Base-by-base conservation (phyloP, 35 echinoderm and acorn worm species). In the Heliocidaris erythrogramma region DNA sequence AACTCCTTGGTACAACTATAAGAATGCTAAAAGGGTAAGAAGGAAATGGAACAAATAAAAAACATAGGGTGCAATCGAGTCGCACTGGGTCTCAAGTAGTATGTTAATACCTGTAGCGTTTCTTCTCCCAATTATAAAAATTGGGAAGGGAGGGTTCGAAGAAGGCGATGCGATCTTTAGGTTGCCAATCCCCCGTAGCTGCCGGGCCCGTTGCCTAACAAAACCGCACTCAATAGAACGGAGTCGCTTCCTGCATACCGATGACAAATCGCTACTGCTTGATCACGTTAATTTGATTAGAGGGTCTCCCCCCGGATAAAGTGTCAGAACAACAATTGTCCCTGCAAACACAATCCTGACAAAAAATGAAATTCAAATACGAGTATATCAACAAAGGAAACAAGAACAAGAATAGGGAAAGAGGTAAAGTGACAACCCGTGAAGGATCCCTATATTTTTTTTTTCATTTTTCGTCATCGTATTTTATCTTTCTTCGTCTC, bases 211-310 rank as follows among this genome's bases (percentile, higher is more conserved):
- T 48, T 89, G 87, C 32, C 47, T 89, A 94, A 94, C 85, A 94
- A 78, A 78, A 86, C 94, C 91, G 49, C 49, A 30, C 29, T 48
- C 48, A 48, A 92, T 92, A 61, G 14, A 24, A 65, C 30, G 31
- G 78, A 32, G n/a, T 59, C 18, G 88, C 42, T 78, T 8, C 18
- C 18, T 24, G 65, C 65, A 78, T 78, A 78, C 88, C 87, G 50
- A 95, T 95, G 94, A 95, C 94, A 92, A 95, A 95, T 95, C 88
- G 87, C 52, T 87, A 85, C 32, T 48, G 31, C 88, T 90, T 69
- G 86, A 65, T 95, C 94, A 60, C 88, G 32, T 69, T 95, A 92
- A 95, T 95, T 90, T 92, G 94, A 95, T 95, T 95, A 95, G 87
- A 95, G 87, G 86, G 86, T 48, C 88, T 95, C 94, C 49, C 27